These are phyloP conservation scores for Drosophila lacertosa DNA, from an alignment of 1,140 invertebrate species.

Conservation along the genomic window DNA sequence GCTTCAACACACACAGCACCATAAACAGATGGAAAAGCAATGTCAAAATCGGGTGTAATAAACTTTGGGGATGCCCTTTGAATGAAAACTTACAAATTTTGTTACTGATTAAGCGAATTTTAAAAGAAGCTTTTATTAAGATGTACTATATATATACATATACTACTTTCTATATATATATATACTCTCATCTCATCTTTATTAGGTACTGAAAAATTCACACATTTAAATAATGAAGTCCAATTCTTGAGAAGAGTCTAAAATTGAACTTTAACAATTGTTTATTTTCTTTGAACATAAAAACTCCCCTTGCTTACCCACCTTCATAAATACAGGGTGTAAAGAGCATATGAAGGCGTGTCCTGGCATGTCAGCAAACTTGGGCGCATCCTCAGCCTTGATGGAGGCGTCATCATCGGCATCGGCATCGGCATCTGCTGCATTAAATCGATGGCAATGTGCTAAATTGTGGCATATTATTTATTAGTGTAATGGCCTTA, in stretches of 20 bases:
- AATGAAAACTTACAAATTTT: too few relatives aligned
- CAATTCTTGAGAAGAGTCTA: too few relatives aligned
- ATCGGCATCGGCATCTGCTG: slow-evolving; percentile 32
- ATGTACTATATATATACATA: too few relatives aligned
- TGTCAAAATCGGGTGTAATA: not conserved
- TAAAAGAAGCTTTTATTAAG: too few relatives aligned
- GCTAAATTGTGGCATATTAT: slow-evolving; percentile 77
- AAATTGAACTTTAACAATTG: too few relatives aligned
- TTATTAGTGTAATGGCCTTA: slow-evolving; percentile 76
- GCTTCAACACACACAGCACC: slow-evolving; percentile 41
- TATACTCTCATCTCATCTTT: too few relatives aligned
- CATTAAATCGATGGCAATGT: slow-evolving; percentile 75
- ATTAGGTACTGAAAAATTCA: too few relatives aligned
- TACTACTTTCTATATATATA: too few relatives aligned
- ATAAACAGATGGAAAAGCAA: not conserved
- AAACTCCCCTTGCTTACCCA: too few relatives aligned
- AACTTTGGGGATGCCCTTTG: not conserved
- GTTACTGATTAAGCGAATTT: too few relatives aligned
- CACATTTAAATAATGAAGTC: too few relatives aligned
- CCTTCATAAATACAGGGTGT: slow-evolving; percentile 7
- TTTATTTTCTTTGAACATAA: too few relatives aligned
- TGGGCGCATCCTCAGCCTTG: slow-evolving; percentile 45
- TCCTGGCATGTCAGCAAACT: slow-evolving; percentile 13
- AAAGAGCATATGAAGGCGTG: slow-evolving; percentile 23
- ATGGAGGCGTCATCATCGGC: slow-evolving; percentile 26